phyloP scores from a whole-genome alignment of 2,888 invertebrate species.

The Onthophagus sagittarius region DNA sequence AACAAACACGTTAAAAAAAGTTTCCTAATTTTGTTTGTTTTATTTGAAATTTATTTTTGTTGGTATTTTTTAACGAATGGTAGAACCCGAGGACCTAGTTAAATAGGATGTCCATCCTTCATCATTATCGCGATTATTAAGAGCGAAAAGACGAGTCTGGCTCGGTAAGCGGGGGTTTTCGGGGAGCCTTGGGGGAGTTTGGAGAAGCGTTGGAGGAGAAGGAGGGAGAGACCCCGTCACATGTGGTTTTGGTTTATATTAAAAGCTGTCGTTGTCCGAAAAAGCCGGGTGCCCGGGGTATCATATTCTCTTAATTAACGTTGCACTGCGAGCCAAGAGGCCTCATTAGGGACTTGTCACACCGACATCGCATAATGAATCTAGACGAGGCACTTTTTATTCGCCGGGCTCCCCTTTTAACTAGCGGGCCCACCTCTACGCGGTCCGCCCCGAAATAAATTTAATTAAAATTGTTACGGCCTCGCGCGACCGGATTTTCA shows the following conservation, averaged over 20 bases:
- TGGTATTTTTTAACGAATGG: neutral
- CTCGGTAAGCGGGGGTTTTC: neutral
- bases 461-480: constrained; percentile 46
- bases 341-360: constrained; percentile 49
- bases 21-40: neutral
- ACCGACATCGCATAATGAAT: constrained; percentile 48
- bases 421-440: constrained; percentile 28
- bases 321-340: constrained; percentile 47
- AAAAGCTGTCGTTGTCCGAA: constrained; percentile 43
- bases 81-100: constrained; percentile 11
- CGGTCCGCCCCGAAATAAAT: constrained; percentile 43
- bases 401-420: constrained; percentile 41
- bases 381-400: constrained; percentile 48
- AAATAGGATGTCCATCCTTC: constrained; percentile 28
- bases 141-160: neutral
- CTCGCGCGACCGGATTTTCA: constrained; percentile 22
- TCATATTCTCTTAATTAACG: constrained; percentile 49
- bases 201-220: neutral
- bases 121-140: constrained; percentile 27
- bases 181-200: neutral
- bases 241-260: constrained; percentile 37
- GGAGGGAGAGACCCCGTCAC: constrained; percentile 25
- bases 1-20: neutral
- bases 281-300: constrained; percentile 39
- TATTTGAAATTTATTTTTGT: neutral